Evolutionary conservation across 1,140 invertebrate species (phyloP).

Genomic region (Cepaea nemoralis): DNA sequence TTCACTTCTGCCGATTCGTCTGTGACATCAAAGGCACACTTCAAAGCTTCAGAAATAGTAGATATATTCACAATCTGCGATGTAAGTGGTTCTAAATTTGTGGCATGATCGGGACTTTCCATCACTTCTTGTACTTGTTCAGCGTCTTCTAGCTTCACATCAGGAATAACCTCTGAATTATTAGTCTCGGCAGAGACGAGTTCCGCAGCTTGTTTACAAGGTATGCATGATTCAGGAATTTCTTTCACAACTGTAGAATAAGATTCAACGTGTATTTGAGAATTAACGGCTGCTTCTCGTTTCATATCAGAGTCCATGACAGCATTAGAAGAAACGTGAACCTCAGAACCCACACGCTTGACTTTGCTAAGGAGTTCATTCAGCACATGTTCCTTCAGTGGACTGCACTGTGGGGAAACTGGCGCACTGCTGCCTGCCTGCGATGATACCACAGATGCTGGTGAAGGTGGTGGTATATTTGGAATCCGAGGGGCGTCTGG

Average conservation of each 20-base stretch:
- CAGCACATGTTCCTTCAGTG: background rate
- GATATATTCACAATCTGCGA: background rate
- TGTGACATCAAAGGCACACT: background rate
- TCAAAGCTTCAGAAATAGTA: constrained; percentile 7
- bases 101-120: background rate
- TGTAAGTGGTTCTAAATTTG: background rate
- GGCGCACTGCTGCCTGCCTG: background rate
- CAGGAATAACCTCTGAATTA: no score
- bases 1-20: background rate
- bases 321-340: background rate
- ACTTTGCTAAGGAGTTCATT: constrained; percentile 26
- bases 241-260: background rate
- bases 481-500: background rate
- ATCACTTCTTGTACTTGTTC: background rate
- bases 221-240: background rate
- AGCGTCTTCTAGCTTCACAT: background rate
- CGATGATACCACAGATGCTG: background rate
- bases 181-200: no score
- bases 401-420: background rate
- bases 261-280: background rate
- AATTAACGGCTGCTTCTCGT: background rate
- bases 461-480: background rate
- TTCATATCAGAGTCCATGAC: background rate
- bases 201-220: no score
- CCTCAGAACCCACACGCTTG: background rate